Evolutionary conservation across 1,140 invertebrate genomes (phyloP), one percentile per base, ranked within the genome.

Genomic region (Dendroctonus ponderosae): DNA sequence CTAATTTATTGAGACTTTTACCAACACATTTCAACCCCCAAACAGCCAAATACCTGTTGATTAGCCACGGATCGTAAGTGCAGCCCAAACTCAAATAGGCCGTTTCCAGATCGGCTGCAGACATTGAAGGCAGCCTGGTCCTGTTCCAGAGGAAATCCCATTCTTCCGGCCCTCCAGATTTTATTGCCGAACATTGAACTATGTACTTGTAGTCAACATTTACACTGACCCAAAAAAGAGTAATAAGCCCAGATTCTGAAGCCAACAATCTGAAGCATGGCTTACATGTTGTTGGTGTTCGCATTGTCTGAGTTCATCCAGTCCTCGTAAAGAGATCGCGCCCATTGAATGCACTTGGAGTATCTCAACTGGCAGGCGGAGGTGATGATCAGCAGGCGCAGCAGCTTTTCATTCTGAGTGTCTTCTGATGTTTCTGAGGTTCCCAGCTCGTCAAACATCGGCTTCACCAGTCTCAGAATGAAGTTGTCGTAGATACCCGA

Each of bases 81-180:
- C 76, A 77, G 38, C 76, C 76, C 15, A 77, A 68, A 61, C 71
- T 74, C 12, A 72, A 62, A 53, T 75, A 77, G 3, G 71, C 67
- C 11, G 69, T 72, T 71, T 76, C 70, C 15, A 76, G 49, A 54
- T 75, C 74, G 9, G 46, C 51, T n/a, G 74, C 68, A 26, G 72
- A 66, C 14, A 74, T 74, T n/a, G 54, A 62, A n/a, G 72, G 68
- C 8, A 62, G 70, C 7, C 67, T 46, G 9, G 75, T 75, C 38
- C 75, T 62, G 26, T 73, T 70, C 74, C 73, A 77, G 8, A 77
- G 59, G 38, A 76, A 76, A 41, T 76, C 70, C 76, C 76, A 77
- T 68, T 77, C 75, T 11, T 66, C 63, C 15, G 68, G 62, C 39
- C 74, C 71, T 37, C 75, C 75, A 0, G 56, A 65, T 63, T 72